Conservation (phyloP, 2,888 invertebrate species). For the Eumacrocentrus americanus region DNA sequence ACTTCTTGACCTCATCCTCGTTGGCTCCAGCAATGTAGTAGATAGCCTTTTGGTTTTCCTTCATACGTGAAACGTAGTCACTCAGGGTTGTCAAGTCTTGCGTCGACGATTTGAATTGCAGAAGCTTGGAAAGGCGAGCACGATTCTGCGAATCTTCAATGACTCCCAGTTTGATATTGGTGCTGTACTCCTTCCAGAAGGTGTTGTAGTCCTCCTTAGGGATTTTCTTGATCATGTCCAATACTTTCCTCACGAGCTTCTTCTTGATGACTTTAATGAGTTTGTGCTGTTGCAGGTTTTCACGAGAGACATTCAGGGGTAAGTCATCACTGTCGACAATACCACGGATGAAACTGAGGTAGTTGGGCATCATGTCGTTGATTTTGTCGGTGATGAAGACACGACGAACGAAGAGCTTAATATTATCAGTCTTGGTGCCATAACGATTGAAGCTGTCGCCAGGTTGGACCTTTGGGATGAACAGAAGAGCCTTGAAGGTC, state of each 20-base stretch:
- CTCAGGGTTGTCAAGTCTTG: slow-evolving; percentile 75
- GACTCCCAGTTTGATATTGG: slow-evolving; percentile 94
- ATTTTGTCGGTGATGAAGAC: slow-evolving; percentile 99
- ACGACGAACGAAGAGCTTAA: slow-evolving; percentile 95
- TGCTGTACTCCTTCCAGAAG: slow-evolving; percentile 99
- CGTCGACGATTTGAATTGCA: slow-evolving; percentile 87
- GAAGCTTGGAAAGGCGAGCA: slow-evolving; percentile 91
- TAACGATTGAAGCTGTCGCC: slow-evolving; percentile 94
- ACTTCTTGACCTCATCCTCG: slow-evolving; percentile 83
- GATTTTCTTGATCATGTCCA: slow-evolving; percentile 98
- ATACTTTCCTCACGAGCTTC: slow-evolving; percentile 94
- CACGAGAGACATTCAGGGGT: slow-evolving; percentile 96
- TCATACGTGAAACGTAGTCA: slow-evolving; percentile 95
- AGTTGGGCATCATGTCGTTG: slow-evolving; percentile 99
- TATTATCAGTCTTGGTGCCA: slow-evolving; percentile 92
- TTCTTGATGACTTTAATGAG: slow-evolving; percentile 99
- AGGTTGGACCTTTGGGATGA: slow-evolving; percentile 89
- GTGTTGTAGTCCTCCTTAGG: slow-evolving; percentile 84
- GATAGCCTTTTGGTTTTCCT: slow-evolving; percentile 90
- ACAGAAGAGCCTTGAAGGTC: slow-evolving; percentile 95
- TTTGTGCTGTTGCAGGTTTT: slow-evolving; percentile 98
- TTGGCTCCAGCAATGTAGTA: slow-evolving; percentile 95
- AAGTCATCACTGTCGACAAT: slow-evolving; percentile 99
- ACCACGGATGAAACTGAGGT: slow-evolving; percentile 92
- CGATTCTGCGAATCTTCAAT: slow-evolving; percentile 98